A percentile compares a stretch with the other conserved stretches of the same genome.
Evolutionary conservation across 2,888 invertebrate species (phyloP).

Genomic region (Macrosoma leucophasiata): DNA sequence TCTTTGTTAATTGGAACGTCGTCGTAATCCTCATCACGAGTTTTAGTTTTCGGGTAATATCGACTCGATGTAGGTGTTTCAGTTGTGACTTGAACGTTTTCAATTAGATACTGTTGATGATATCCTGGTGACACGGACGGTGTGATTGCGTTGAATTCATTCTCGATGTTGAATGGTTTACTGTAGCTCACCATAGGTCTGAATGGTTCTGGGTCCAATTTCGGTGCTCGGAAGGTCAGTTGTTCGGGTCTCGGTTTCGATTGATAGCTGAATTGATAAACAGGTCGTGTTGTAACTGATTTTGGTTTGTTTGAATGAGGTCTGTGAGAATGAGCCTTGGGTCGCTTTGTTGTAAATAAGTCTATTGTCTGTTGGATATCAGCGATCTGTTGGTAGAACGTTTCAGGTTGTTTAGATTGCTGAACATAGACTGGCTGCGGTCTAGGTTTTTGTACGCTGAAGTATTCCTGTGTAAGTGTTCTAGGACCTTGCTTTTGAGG

Average conservation of each 20-base stretch:
- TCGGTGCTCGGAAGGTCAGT: conserved; percentile 64
- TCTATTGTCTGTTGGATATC: conserved; percentile 80
- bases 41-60: conserved; percentile 66
- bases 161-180: conserved; percentile 63
- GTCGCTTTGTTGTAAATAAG: conserved; percentile 75
- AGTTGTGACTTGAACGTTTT: conserved; percentile 65
- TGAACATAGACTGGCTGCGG: conserved; percentile 55
- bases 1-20: conserved; percentile 47
- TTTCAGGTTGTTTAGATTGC: conserved; percentile 61
- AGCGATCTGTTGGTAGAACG: conserved; percentile 80
- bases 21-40: conserved; percentile 67
- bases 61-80: conserved; percentile 68
- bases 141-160: conserved; percentile 61
- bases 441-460: conserved; percentile 66
- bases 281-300: conserved; percentile 72
- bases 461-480: conserved; percentile 70
- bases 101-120: conserved; percentile 61
- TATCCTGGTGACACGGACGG: conserved; percentile 56
- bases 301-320: conserved; percentile 64
- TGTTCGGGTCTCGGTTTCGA: conserved; percentile 69
- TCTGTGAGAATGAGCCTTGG: conserved; percentile 61
- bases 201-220: conserved; percentile 77
- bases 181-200: conserved; percentile 78
- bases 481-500: conserved; percentile 70
- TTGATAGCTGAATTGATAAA: conserved; percentile 84